Percentiles rank a stretch among this genome's conserved stretches.
Evolutionary conservation across 2,797 vertebrate species (phyloP).

Genomic region (Acanthornis magna): DNA sequence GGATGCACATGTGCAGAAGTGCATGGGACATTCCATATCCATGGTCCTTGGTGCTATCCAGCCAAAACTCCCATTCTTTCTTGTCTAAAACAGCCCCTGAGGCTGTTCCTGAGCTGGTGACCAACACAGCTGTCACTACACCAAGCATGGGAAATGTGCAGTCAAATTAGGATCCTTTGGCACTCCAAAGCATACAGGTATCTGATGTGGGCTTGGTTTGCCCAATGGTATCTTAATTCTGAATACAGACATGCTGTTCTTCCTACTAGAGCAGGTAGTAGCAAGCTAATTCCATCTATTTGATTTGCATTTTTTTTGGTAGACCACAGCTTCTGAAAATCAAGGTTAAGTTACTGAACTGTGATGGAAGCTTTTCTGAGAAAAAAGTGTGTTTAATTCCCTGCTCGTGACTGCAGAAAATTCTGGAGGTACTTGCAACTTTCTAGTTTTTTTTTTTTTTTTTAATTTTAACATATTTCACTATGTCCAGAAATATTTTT

Average conservation of each 20-base stretch:
- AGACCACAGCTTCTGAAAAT: background rate
- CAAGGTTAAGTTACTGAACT: background rate
- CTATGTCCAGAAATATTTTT: slow-evolving; percentile 44
- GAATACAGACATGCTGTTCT: background rate
- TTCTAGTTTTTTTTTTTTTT: background rate
- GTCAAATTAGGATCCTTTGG: background rate
- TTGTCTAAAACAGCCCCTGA: background rate
- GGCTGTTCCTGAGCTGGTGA: background rate
- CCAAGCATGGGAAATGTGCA: background rate
- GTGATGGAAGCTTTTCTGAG: background rate
- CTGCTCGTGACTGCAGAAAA: background rate
- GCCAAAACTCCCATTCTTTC: background rate
- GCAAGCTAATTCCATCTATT: background rate
- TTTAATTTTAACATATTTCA: slow-evolving; percentile 2
- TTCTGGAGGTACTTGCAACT: background rate
- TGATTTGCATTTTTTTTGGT: background rate
- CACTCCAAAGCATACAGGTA: too few relatives aligned
- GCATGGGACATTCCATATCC: background rate
- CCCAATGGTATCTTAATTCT: background rate
- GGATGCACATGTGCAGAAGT: accelerated
- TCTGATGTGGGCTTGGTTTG: background rate
- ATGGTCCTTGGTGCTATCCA: background rate
- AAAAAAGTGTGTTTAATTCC: background rate
- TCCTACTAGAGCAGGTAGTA: background rate
- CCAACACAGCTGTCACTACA: background rate